Evolutionary conservation across 2,797 vertebrate genomes (phyloP), one percentile per base, ranked within the genome.

Genomic region (Hylomyscus alleni): DNA sequence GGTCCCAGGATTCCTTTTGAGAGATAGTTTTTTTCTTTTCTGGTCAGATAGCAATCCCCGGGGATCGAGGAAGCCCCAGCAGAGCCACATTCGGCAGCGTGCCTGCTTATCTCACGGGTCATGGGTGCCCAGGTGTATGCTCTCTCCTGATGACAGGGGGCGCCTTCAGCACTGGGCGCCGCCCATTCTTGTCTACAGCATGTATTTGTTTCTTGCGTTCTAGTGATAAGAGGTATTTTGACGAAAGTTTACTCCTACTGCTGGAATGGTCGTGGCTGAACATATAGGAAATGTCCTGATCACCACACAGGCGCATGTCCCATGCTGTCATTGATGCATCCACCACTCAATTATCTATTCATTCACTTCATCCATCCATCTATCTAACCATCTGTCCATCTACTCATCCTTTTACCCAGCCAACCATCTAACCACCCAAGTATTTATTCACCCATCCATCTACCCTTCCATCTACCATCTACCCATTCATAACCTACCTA

Each of bases 101-200:
- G 31, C 20, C 77, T 37, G 62, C 54, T 80, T 72, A 12, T 1
- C 3, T 2, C 20, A 47, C 1, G 3, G 52, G 11, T 29, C 31
- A 67, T 1, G 20, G 37, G 40, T 6, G 58, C 20, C 0, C 2
- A 5, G 10, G 20, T 9, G 3, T n/a, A 31, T 14, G n/a, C 20
- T 2, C 8, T 40, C 0, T 29, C 80, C 8, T 84, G 31, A 26
- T 0, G 0, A 17, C 4, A 1, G 44, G 1, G 52, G 20, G 10
- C 1, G 1, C 52, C 73, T 37, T 60, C 24, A 1, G 3, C 9
- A 6, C 1, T 4, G 0, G 31, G 6, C 0, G 0, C 6, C 1
- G 6, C 44, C 34, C 34, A 11, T 22, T 69, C 72, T 62, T 29
- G 15, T 72, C 58, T 24, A 11, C 7, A 24, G 1, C 31, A 6